Percentiles rank a stretch among this genome's conserved stretches.
Conservation (phyloP, 2,113 vertebrate species). For the Lontra canadensis region DNA sequence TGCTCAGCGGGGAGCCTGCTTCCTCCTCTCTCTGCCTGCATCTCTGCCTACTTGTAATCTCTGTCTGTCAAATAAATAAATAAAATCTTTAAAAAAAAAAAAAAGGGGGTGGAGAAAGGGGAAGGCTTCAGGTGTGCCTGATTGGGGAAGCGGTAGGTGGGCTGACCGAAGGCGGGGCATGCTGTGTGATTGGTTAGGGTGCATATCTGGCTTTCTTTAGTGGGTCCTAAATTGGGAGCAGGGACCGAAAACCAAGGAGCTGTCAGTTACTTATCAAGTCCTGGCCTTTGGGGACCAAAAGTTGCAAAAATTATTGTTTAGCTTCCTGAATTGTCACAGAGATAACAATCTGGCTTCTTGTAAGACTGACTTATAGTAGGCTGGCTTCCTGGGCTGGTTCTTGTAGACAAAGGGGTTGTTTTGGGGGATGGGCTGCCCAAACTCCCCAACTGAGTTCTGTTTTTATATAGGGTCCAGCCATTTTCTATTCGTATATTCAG, state of each 20-base stretch:
- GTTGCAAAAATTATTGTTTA: not conserved
- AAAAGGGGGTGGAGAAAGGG: fast-evolving
- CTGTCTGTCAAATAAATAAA: too few relatives aligned
- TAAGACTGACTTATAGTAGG: not conserved
- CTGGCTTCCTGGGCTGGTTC: not conserved
- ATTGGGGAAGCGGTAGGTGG: fast-evolving
- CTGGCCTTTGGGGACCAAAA: not conserved
- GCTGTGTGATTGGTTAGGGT: not conserved
- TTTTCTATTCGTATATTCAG: not conserved
- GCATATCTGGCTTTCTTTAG: not conserved
- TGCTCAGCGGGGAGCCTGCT: too few relatives aligned
- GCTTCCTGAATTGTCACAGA: not conserved
- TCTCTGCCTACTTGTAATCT: too few relatives aligned
- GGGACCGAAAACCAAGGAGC: not conserved
- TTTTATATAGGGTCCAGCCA: not conserved
- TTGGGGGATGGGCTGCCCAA: not conserved
- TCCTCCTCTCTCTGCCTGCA: too few relatives aligned
- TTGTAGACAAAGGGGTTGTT: not conserved
- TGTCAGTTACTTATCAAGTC: not conserved
- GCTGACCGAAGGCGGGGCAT: too few relatives aligned
- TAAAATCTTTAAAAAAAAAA: too few relatives aligned
- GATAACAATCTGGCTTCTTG: not conserved
- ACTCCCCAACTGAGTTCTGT: not conserved
- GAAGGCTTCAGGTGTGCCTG: not conserved
- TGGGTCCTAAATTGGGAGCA: not conserved